Conservation (phyloP, 2,888 invertebrate species). For the Minunthozetes semirufus region DNA sequence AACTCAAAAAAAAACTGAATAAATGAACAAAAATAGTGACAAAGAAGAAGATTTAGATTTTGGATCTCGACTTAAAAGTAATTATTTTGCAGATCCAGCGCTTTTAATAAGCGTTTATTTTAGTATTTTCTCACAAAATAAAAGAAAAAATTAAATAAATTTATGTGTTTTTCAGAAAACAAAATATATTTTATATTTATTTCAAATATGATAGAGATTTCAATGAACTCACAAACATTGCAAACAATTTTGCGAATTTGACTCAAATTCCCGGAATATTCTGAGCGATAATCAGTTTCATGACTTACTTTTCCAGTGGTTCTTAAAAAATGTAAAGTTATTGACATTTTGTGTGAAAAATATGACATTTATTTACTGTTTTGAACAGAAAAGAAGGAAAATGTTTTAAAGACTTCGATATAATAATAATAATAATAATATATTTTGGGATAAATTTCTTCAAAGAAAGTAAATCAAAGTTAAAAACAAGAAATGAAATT, state of each 20-base stretch:
- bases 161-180: neutral
- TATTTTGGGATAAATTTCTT: too few species aligned
- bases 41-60: neutral
- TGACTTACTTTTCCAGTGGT: too few species aligned
- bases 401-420: neutral
- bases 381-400: neutral
- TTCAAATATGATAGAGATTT: neutral
- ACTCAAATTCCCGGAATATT: too few species aligned
- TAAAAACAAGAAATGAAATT: too few species aligned
- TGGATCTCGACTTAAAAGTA: neutral
- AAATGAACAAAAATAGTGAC: neutral
- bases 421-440: too few species aligned
- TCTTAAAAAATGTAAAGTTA: too few species aligned
- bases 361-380: too few species aligned
- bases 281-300: too few species aligned
- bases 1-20: too few species aligned
- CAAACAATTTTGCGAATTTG: neutral
- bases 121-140: neutral
- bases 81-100: neutral
- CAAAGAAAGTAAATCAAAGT: too few species aligned
- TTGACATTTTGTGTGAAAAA: too few species aligned
- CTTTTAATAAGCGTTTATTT: neutral
- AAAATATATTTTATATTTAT: neutral
- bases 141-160: too few species aligned
- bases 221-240: neutral